phyloP scores from a whole-genome alignment of 2,113 vertebrate genomes.

The Grammomys dolichurus region DNA sequence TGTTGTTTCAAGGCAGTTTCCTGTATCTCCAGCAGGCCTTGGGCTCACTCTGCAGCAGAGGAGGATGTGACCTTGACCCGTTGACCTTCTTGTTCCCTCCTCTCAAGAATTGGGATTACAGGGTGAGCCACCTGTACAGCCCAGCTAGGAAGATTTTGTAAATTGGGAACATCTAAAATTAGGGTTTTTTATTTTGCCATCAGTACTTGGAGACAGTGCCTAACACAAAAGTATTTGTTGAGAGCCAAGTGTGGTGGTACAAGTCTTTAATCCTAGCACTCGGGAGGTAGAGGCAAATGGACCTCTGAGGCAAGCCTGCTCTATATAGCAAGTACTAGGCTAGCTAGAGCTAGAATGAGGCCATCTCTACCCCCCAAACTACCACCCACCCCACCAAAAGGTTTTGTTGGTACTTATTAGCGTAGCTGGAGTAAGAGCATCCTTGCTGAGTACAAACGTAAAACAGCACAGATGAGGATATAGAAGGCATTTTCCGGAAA shows the following conservation, averaged over 20 bases:
- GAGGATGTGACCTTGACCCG: not conserved
- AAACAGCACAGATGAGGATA: not conserved
- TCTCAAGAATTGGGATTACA: not conserved
- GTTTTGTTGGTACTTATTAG: not conserved
- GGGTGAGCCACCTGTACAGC: not conserved
- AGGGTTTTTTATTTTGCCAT: slow-evolving; percentile 2
- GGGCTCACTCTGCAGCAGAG: not conserved
- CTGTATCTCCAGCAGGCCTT: too few species aligned
- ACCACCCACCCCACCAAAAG: not conserved
- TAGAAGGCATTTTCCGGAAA: not conserved
- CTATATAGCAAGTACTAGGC: not conserved
- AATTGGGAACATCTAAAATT: not conserved
- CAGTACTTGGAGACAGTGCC: not conserved
- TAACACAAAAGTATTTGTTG: slow-evolving; percentile 39
- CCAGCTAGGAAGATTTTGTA: not conserved
- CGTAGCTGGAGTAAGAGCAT: slow-evolving; percentile 29
- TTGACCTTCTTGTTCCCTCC: not conserved
- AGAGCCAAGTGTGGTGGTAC: not conserved
- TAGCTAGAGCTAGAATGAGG: not conserved
- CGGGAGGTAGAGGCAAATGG: not conserved
- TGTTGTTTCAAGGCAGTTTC: not conserved
- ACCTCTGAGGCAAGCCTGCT: not conserved
- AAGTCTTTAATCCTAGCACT: not conserved
- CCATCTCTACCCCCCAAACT: not conserved
- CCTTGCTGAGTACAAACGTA: not conserved